These are phyloP conservation scores for Temnothorax rugatulus DNA, from an alignment of 2,888 invertebrate genomes.

Conservation along the genomic window DNA sequence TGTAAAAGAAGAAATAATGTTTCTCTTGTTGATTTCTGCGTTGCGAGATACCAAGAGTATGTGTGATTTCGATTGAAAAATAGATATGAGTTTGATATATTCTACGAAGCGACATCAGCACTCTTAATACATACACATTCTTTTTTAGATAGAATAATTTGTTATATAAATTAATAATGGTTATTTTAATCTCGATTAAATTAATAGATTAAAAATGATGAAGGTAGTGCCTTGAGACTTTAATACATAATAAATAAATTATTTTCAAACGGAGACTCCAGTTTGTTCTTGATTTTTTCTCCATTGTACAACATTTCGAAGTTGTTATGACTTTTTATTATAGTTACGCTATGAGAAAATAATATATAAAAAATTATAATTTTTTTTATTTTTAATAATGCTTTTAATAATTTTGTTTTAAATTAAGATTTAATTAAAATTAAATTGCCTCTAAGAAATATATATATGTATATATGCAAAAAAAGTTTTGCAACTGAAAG, in stretches of 20 bases:
- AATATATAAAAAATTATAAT: neutral
- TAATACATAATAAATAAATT: constrained; percentile 83
- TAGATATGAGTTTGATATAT: constrained; percentile 56
- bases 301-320: constrained; percentile 11
- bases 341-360: neutral
- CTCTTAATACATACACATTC: constrained; percentile 54
- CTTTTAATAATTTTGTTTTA: neutral
- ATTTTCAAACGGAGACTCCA: constrained; percentile 79
- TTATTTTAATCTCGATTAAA: constrained; percentile 62
- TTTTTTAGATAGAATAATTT: constrained; percentile 68
- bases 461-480: neutral
- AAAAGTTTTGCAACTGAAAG: neutral
- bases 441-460: neutral
- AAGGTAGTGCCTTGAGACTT: constrained; percentile 84
- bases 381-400: neutral
- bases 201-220: constrained; percentile 68
- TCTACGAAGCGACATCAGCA: constrained; percentile 60
- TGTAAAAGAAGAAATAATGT: constrained; percentile 12
- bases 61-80: constrained; percentile 13
- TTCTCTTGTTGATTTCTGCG: constrained; percentile 26
- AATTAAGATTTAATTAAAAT: neutral
- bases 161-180: constrained; percentile 61
- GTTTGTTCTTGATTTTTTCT: constrained; percentile 53
- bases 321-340: neutral
- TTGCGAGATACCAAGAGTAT: neutral